Conservation (phyloP, 2,113 vertebrate genomes). For the Agapornis roseicollis region DNA sequence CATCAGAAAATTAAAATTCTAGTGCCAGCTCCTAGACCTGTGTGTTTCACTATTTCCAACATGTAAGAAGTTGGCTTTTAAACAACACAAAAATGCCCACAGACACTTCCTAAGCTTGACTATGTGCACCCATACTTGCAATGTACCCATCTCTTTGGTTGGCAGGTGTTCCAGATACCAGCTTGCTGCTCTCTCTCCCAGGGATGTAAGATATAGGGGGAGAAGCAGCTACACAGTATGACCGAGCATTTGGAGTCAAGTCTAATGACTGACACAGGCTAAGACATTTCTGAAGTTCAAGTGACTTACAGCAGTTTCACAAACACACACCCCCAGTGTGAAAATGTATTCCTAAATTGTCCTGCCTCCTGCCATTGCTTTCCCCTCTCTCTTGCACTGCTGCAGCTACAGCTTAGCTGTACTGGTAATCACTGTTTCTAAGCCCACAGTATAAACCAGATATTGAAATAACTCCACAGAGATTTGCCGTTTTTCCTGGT, state of each 20-base stretch:
- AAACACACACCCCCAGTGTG: accelerated
- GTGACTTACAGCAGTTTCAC: background rate
- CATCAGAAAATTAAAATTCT: background rate
- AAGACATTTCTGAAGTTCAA: background rate
- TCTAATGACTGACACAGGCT: background rate
- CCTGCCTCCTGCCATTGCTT: background rate
- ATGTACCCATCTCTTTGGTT: background rate
- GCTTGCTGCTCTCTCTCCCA: background rate
- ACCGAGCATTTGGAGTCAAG: background rate
- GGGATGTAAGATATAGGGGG: background rate
- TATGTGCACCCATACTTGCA: background rate
- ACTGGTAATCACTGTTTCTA: background rate
- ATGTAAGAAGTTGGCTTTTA: background rate
- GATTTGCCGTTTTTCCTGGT: background rate
- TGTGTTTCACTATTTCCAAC: background rate
- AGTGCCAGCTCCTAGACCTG: background rate
- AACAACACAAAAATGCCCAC: background rate
- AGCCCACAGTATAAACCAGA: background rate
- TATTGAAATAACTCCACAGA: background rate
- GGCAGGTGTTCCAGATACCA: background rate
- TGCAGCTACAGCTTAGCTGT: background rate
- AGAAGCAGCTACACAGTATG: background rate
- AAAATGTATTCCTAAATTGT: accelerated
- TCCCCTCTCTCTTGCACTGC: background rate
- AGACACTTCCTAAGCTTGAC: background rate